A percentile compares a stretch with the other conserved stretches of the same genome.
Evolutionary conservation across 37 sponge, comb jelly and placozoan species (phyloP).

Genomic region (Bolinopsis microptera): DNA sequence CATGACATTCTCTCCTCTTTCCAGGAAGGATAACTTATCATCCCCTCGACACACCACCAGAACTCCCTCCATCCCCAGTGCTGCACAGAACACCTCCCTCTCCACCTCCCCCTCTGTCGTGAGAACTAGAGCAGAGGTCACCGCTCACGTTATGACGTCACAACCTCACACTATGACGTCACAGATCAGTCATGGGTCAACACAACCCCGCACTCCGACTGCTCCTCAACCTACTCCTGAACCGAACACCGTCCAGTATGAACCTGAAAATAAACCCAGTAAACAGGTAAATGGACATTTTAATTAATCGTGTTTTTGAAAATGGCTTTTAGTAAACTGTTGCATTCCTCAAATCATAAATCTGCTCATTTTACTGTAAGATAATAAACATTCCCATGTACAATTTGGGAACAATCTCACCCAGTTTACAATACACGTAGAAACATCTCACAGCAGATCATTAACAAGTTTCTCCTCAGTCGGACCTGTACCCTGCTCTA

Average conservation of each 20-base stretch:
- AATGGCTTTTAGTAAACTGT: too few relatives aligned
- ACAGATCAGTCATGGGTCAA: background rate
- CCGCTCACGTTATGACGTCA: constrained; percentile 5
- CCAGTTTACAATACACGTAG: too few relatives aligned
- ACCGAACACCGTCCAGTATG: background rate
- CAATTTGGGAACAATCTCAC: too few relatives aligned
- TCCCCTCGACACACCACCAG: background rate
- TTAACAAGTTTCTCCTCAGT: too few relatives aligned
- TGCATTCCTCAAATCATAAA: too few relatives aligned
- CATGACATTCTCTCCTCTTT: too few relatives aligned
- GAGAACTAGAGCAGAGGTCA: constrained; percentile 31
- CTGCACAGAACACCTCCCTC: background rate
- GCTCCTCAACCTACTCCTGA: constrained; percentile 54
- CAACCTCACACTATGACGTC: background rate
- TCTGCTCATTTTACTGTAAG: too few relatives aligned
- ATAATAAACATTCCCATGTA: too few relatives aligned
- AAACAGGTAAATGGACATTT: constrained; percentile 32
- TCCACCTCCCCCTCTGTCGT: constrained; percentile 13
- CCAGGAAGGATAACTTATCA: too few relatives aligned
- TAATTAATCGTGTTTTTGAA: too few relatives aligned
- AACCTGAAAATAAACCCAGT: constrained; percentile 26
- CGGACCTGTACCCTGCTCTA: constrained; percentile 6
- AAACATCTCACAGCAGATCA: too few relatives aligned
- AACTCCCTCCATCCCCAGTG: background rate
- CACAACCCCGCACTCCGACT: constrained; percentile 15